Percentiles rank a stretch among this genome's conserved stretches.
These are phyloP conservation scores for Montipora capricornis DNA, from an alignment of 64 coral and sea anemone species.

Conservation along the genomic window DNA sequence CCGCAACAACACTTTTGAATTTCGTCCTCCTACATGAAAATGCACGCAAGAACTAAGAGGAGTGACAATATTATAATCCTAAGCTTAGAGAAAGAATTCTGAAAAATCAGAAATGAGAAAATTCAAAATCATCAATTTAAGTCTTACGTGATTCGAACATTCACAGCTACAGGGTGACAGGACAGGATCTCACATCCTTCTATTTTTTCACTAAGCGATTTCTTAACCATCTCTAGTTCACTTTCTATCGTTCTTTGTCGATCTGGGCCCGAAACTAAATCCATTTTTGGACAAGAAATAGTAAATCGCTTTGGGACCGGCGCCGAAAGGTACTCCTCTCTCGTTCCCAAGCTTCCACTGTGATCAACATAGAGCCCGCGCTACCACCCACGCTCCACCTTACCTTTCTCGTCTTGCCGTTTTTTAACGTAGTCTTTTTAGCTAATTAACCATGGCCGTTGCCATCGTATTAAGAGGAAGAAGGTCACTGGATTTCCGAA, in stretches of 20 bases:
- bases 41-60: not conserved
- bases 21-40: conserved; percentile 76
- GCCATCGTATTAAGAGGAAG: not conserved
- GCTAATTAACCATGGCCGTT: not conserved
- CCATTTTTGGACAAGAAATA: conserved; percentile 23
- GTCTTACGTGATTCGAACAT: conserved; percentile 90
- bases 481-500: not conserved
- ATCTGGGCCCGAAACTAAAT: conserved; percentile 42
- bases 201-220: conserved; percentile 74
- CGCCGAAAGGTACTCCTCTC: not conserved
- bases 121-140: not conserved
- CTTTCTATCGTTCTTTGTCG: conserved; percentile 66
- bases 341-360: not conserved
- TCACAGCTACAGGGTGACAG: conserved; percentile 83
- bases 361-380: not conserved
- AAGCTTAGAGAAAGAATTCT: not conserved
- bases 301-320: not conserved
- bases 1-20: conserved; percentile 83
- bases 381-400: not conserved
- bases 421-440: not conserved
- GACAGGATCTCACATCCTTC: conserved; percentile 90
- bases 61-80: too few species aligned
- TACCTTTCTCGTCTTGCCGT: not conserved
- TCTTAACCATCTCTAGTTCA: conserved; percentile 82
- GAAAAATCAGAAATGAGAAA: too few species aligned